Base-by-base conservation (phyloP, 1,140 invertebrate species). In the Rhyacophila brunnea region DNA sequence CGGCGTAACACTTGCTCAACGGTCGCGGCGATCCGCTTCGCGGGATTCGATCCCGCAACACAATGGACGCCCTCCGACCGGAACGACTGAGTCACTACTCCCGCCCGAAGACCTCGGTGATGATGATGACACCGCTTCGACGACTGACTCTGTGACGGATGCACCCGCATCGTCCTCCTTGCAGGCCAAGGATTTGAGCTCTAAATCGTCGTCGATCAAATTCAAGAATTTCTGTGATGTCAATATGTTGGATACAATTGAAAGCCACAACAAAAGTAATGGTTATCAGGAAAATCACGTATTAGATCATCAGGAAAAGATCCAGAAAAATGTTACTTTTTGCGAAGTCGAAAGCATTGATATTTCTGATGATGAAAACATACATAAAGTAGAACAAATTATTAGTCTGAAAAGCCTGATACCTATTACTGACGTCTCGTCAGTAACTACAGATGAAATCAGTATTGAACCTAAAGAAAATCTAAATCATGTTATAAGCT, bases 211-310 rank as follows among this genome's bases (percentile, higher is more conserved):
- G 20, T 58, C 63, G 14, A 55, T 17, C 36, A 44, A 59, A 20
- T 64, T 64, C 32, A 64, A 60, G 40, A 36, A 42, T 13, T 64
- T 64, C 48, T 64, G 62, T 38, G 62, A 64, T 43, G 38, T 38
- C 34, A 64, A 64, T 35, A 64, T 64, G 62, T 54, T 64, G 20
- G 60, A 60, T 44, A 34, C 47, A 11, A 32, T 35, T 40, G 51
- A 58, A 15, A 20, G 13, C 23, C 3, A 9, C 9, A 28, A 28
- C 23, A 28, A 28, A 28, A 28, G 9, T 9, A 28, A 28, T 28
- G 23, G 23, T 3, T 28, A 28, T 28, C 3, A 28, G 9, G 23
- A 28, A 28, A 28, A 28, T 28, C 23, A 28, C 9, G 23, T 28
- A 5, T 28, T 28, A 28, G 9, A 28, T 28, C 23, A n/a, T 28